These are phyloP conservation scores for Drosophila kanapiae DNA, from an alignment of 1,140 invertebrate species.

Conservation along the genomic window DNA sequence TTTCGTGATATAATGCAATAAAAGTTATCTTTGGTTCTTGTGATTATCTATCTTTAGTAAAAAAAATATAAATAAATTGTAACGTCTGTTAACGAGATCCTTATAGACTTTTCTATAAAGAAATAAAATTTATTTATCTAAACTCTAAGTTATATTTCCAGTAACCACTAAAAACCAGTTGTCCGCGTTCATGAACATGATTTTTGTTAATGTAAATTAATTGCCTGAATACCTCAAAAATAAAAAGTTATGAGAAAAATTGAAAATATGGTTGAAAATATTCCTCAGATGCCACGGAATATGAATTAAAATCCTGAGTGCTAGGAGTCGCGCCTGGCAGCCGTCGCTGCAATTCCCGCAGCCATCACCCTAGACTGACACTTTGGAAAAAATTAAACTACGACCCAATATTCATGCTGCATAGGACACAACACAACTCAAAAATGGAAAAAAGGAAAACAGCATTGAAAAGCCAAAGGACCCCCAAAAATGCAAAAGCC, in stretches of 20 bases:
- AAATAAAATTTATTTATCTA: neutral
- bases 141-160: neutral
- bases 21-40: neutral
- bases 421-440: constrained; percentile 29
- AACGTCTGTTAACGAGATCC: too few relatives aligned
- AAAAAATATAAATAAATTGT: too few relatives aligned
- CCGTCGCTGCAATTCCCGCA: constrained; percentile 21
- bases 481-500: constrained; percentile 67
- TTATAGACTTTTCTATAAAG: neutral
- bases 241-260: neutral
- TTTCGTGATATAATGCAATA: neutral
- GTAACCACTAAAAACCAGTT: neutral
- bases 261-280: neutral
- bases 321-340: neutral
- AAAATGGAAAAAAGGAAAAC: constrained; percentile 29
- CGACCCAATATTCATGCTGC: constrained; percentile 68
- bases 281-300: neutral
- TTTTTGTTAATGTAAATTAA: neutral
- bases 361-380: constrained; percentile 35
- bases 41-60: neutral
- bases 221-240: neutral
- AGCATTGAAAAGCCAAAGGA: constrained; percentile 43
- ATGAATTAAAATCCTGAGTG: constrained; percentile 16
- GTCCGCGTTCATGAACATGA: neutral
- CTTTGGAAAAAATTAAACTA: constrained; percentile 71